Percentiles rank a stretch among this genome's conserved stretches.
Evolutionary conservation across 2,113 vertebrate species (phyloP).

Genomic region (Aegithalos caudatus): DNA sequence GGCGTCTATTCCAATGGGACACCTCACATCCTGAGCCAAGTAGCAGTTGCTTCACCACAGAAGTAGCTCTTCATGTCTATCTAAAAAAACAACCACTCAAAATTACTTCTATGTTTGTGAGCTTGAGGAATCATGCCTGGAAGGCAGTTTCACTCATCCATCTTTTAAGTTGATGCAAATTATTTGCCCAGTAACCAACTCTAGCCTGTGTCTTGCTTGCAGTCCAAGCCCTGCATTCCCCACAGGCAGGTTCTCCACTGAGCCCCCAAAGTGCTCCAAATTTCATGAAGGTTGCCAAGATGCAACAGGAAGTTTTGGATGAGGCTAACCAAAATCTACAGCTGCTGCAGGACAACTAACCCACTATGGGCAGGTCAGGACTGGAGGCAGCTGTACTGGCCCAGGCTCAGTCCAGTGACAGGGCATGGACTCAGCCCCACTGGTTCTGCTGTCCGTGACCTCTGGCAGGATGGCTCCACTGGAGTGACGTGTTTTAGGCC

Average conservation of each 20-base stretch:
- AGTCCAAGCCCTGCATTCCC: not conserved
- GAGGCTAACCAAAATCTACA: not conserved
- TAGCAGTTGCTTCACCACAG: not conserved
- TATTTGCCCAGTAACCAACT: not conserved
- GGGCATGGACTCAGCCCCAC: not conserved
- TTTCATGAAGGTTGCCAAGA: not conserved
- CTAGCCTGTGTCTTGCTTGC: not conserved
- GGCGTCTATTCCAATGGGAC: not conserved
- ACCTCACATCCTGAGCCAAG: not conserved
- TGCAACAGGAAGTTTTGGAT: not conserved
- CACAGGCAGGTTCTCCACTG: not conserved
- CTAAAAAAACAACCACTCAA: not conserved
- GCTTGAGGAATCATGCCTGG: not conserved
- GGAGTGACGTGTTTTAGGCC: accelerated
- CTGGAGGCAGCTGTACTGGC: not conserved
- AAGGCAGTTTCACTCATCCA: not conserved
- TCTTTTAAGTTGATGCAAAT: not conserved
- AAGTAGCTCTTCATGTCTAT: not conserved
- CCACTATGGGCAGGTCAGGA: not conserved
- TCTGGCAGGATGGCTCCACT: not conserved
- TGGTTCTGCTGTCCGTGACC: not conserved
- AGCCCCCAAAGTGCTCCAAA: not conserved
- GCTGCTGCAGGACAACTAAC: not conserved
- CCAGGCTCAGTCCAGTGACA: not conserved
- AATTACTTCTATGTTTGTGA: not conserved